phyloP scores from a whole-genome alignment of 2,888 invertebrate species.

The Drosophila affinis region DNA sequence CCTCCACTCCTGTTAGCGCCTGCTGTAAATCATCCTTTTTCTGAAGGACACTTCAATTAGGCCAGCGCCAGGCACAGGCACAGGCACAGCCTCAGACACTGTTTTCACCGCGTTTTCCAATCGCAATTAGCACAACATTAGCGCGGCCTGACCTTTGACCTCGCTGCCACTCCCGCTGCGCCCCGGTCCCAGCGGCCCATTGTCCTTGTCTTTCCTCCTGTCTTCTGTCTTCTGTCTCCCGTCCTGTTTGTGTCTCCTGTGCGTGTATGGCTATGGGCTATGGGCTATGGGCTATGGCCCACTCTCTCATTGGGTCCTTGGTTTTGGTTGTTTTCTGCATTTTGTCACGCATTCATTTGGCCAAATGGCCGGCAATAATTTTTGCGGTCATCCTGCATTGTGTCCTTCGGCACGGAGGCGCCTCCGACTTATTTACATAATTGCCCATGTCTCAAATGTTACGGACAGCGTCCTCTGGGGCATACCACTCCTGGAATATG shows the following conservation, averaged over 20 bases:
- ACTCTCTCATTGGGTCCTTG: background rate
- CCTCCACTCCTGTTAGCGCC: constrained; percentile 1
- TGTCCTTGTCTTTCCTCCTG: constrained; percentile 61
- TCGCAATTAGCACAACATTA: constrained; percentile 76
- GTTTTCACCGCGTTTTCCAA: constrained; percentile 56
- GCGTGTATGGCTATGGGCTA: constrained; percentile 10
- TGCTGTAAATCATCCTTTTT: constrained; percentile 49
- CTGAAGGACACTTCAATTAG: constrained; percentile 73
- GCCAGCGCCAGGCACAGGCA: constrained; percentile 53
- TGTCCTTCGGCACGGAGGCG: constrained; percentile 56
- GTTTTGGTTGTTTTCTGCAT: constrained; percentile 41
- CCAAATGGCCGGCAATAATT: constrained; percentile 72
- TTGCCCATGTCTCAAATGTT: constrained; percentile 65
- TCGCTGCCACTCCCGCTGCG: constrained; percentile 73
- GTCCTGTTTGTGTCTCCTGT: constrained; percentile 14
- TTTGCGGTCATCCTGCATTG: constrained; percentile 72
- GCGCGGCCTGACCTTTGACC: constrained; percentile 77
- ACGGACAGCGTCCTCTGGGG: background rate
- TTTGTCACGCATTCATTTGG: constrained; percentile 74
- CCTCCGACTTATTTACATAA: constrained; percentile 73
- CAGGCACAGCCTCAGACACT: constrained; percentile 25
- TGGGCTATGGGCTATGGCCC: constrained; percentile 5
- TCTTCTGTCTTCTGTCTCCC: constrained; percentile 6
- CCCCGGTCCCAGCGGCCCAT: constrained; percentile 51
- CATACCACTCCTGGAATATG: background rate